Conservation (phyloP, 2,888 invertebrate genomes). For the Troilus luridus region DNA sequence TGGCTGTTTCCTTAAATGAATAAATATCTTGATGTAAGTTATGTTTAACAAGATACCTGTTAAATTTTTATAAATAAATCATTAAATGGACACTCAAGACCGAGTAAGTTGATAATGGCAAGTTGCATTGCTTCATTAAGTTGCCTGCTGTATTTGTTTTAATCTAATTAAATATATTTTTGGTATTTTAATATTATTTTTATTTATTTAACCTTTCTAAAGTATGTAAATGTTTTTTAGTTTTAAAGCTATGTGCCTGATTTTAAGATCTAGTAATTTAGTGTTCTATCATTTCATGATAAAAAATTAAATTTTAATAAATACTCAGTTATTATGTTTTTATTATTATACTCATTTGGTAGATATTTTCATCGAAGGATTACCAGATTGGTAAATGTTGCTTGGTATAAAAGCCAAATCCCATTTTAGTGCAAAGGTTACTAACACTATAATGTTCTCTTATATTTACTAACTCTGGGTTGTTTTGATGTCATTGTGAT, state of each 20-base stretch:
- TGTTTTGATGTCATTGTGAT: background rate
- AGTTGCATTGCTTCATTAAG: slow-evolving; percentile 36
- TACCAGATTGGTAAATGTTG: background rate
- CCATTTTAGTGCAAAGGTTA: background rate
- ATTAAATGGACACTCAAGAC: slow-evolving; percentile 24
- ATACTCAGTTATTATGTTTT: background rate
- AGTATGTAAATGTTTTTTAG: background rate
- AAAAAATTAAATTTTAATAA: background rate
- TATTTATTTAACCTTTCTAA: slow-evolving; percentile 2
- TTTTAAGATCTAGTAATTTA: background rate
- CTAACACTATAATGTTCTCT: background rate
- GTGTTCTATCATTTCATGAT: background rate
- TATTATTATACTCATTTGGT: background rate
- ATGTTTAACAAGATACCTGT: slow-evolving; percentile 6
- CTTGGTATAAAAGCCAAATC: background rate
- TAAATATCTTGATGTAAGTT: background rate
- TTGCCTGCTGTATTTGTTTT: slow-evolving; percentile 47
- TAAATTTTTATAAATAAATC: slow-evolving; percentile 16
- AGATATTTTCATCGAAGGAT: background rate
- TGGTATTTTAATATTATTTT: slow-evolving; percentile 30
- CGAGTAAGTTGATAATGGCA: slow-evolving; percentile 36
- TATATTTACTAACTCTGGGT: background rate
- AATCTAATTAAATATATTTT: slow-evolving; percentile 47
- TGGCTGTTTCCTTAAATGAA: slow-evolving; percentile 2
- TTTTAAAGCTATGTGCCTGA: background rate